Evolutionary conservation across 2,797 vertebrate species (phyloP).

Genomic region (Dendrocincla tyrannina): DNA sequence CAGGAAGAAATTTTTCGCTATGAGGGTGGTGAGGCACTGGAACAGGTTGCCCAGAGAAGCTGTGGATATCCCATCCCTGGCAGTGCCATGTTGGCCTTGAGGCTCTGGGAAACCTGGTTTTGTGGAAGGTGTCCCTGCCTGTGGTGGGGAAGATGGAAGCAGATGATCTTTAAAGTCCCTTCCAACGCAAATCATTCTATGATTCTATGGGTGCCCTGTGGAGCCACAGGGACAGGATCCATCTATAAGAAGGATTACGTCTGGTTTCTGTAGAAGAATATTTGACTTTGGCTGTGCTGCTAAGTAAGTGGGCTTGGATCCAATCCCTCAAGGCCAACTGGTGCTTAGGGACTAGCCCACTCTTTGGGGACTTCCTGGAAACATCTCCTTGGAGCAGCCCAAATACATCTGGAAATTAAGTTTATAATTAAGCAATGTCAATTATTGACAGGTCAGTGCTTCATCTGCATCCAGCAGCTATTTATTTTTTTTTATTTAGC

Average conservation of each 20-base stretch:
- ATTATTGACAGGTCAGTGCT: background rate
- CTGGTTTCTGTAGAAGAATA: background rate
- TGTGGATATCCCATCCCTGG: background rate
- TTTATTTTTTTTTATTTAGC: background rate
- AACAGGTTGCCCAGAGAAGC: background rate
- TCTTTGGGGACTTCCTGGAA: background rate
- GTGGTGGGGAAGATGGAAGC: background rate
- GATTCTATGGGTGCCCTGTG: background rate
- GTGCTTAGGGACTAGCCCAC: background rate
- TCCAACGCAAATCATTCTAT: accelerated
- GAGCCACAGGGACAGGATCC: background rate
- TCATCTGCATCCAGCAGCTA: background rate
- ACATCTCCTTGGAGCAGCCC: background rate
- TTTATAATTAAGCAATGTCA: background rate
- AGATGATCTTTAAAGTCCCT: background rate
- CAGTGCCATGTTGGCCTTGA: background rate
- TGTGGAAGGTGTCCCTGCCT: background rate
- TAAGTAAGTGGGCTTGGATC: background rate
- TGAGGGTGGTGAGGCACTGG: background rate
- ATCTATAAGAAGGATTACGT: background rate
- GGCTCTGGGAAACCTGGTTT: background rate
- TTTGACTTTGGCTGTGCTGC: background rate
- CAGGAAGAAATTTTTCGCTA: background rate
- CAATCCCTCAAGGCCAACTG: background rate
- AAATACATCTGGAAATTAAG: background rate